A percentile compares a stretch with the other conserved stretches of the same genome.
Evolutionary conservation across 2,797 vertebrate species (phyloP).

Genomic region (Esox lucius): DNA sequence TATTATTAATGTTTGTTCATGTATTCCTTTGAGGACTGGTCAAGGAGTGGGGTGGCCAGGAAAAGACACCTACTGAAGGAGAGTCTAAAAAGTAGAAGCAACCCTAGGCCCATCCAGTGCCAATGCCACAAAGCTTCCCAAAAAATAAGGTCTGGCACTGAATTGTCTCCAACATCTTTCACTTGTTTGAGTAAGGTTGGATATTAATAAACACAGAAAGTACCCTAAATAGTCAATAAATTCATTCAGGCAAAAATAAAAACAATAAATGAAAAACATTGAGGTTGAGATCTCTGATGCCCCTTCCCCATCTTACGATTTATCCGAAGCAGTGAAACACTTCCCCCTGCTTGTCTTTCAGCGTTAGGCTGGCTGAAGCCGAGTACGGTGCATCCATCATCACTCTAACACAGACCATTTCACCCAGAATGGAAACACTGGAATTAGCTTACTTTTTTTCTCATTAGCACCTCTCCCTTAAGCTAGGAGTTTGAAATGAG

Average conservation of each 20-base stretch:
- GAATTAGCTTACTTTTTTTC: slow-evolving; percentile 30
- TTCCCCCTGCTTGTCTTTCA: slow-evolving; percentile 47
- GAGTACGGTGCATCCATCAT: slow-evolving; percentile 17
- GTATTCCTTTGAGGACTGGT: not conserved
- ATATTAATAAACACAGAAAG: not conserved
- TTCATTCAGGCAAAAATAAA: not conserved
- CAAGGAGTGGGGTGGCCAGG: not conserved
- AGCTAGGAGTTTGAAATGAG: slow-evolving; percentile 20
- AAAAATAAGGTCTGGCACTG: not conserved
- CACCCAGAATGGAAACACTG: slow-evolving; percentile 25
- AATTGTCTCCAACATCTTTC: not conserved
- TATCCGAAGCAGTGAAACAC: slow-evolving; percentile 34
- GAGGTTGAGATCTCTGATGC: not conserved
- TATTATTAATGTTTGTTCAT: not conserved
- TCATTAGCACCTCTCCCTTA: slow-evolving; percentile 35
- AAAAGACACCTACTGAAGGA: not conserved
- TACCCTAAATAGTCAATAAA: not conserved
- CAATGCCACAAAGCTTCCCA: not conserved
- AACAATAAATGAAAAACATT: not conserved
- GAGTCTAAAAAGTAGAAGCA: not conserved
- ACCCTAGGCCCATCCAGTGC: not conserved
- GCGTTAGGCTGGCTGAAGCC: slow-evolving; percentile 21
- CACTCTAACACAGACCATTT: slow-evolving; percentile 5
- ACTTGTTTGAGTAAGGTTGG: not conserved
- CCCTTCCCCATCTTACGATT: not conserved